Percentiles rank a stretch among this genome's conserved stretches.
phyloP scores from a whole-genome alignment of 2,113 vertebrate genomes.

The Acrocephalus kingi region DNA sequence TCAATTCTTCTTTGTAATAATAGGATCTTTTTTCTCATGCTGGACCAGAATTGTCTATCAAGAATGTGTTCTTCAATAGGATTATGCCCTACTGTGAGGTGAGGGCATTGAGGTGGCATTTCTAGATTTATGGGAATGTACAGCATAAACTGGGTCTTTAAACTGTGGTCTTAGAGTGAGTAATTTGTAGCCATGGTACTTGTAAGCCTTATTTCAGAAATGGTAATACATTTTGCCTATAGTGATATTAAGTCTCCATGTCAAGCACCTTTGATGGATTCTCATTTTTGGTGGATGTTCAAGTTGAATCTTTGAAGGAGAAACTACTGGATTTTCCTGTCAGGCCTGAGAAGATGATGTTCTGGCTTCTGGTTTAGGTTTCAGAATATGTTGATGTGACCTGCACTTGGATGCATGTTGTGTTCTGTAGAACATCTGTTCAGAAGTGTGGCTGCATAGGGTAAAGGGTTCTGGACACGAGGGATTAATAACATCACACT shows the following conservation, averaged over 20 bases:
- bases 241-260: not conserved
- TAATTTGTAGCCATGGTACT: not conserved
- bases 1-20: not conserved
- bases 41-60: not conserved
- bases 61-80: not conserved
- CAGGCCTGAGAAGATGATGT: not conserved
- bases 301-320: not conserved
- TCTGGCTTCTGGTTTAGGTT: not conserved
- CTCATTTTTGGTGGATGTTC: not conserved
- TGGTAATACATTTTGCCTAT: not conserved
- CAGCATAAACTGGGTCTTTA: not conserved
- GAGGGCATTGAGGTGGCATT: not conserved
- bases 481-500: not conserved
- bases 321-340: not conserved
- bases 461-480: not conserved
- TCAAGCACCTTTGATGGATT: accelerated
- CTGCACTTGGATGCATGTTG: not conserved
- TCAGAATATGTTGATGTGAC: not conserved
- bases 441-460: accelerated
- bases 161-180: not conserved
- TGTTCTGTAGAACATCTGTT: not conserved
- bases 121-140: not conserved
- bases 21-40: not conserved
- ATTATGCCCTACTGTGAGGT: not conserved
- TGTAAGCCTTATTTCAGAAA: not conserved